phyloP scores from a whole-genome alignment of 1,140 invertebrate genomes.

The Maniola jurtina region DNA sequence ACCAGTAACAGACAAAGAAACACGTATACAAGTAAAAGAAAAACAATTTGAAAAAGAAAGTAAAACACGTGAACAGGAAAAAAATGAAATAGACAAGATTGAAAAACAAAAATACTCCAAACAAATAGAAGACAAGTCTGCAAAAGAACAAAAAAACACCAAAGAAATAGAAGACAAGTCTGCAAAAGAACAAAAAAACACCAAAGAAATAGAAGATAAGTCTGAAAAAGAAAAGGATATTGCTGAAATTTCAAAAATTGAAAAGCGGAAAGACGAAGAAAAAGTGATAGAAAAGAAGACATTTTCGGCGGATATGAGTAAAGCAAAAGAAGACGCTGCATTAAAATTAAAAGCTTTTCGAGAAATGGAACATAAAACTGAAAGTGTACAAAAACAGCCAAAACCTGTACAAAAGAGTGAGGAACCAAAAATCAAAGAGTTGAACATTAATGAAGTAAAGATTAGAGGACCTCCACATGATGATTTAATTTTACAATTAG shows the following conservation, averaged over 20 bases:
- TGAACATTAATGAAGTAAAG: slow-evolving; percentile 41
- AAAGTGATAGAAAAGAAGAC: background rate
- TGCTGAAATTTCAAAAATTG: slow-evolving; percentile 1
- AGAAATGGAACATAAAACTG: slow-evolving; percentile 17
- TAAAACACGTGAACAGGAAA: background rate
- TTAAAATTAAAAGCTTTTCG: slow-evolving; percentile 8
- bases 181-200: too few species aligned
- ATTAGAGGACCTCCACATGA: slow-evolving; percentile 36
- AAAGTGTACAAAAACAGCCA: slow-evolving; percentile 12
- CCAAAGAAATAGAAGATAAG: slow-evolving; percentile 19
- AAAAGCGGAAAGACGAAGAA: background rate
- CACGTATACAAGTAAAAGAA: slow-evolving; percentile 16
- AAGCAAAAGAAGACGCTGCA: slow-evolving; percentile 24
- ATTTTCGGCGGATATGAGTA: background rate
- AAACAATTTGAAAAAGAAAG: slow-evolving; percentile 18
- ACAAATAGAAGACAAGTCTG: slow-evolving; percentile 23
- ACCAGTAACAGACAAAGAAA: slow-evolving; percentile 15
- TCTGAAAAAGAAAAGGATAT: slow-evolving; percentile 20
- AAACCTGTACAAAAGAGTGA: slow-evolving; percentile 24
- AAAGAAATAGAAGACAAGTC: too few species aligned
- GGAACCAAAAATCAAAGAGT: slow-evolving; percentile 33
- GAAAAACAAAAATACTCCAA: background rate
- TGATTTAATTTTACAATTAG: slow-evolving; percentile 43
- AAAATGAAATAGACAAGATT: too few species aligned
- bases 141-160: slow-evolving; percentile 7